Conservation (phyloP, 2,888 invertebrate genomes). For the Protophormia terraenovae region DNA sequence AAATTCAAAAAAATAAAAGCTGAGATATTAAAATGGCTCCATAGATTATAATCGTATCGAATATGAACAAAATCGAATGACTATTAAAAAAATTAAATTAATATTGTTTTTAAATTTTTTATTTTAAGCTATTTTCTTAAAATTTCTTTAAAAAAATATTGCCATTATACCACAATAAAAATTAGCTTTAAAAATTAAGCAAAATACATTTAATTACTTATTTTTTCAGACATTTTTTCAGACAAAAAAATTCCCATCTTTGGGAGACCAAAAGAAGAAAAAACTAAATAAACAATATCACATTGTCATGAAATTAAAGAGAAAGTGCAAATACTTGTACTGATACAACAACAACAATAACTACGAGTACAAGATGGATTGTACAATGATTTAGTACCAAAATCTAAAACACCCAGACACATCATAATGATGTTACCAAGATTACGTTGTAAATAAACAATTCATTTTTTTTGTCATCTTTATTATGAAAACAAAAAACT, state of each 20-base stretch:
- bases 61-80: too few relatives aligned
- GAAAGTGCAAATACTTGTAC: slow-evolving; percentile 49
- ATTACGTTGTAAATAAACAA: not conserved
- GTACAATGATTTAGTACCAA: not conserved
- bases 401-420: not conserved
- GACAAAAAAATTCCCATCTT: slow-evolving; percentile 5
- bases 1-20: too few relatives aligned
- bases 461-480: not conserved
- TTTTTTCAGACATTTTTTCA: not conserved
- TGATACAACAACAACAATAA: not conserved
- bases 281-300: not conserved
- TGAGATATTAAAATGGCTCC: too few relatives aligned
- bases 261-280: not conserved
- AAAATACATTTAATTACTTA: slow-evolving; percentile 39
- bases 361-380: not conserved
- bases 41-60: too few relatives aligned
- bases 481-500: not conserved
- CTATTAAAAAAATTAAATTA: too few relatives aligned
- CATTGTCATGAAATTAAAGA: slow-evolving; percentile 38
- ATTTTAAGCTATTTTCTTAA: not conserved
- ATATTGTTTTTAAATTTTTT: not conserved
- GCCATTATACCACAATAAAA: not conserved
- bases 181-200: not conserved
- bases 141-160: not conserved
- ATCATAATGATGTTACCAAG: slow-evolving; percentile 31